Percentiles rank a stretch among this genome's conserved stretches.
Evolutionary conservation across 2,113 vertebrate genomes (phyloP).

Genomic region (Elachura formosa): DNA sequence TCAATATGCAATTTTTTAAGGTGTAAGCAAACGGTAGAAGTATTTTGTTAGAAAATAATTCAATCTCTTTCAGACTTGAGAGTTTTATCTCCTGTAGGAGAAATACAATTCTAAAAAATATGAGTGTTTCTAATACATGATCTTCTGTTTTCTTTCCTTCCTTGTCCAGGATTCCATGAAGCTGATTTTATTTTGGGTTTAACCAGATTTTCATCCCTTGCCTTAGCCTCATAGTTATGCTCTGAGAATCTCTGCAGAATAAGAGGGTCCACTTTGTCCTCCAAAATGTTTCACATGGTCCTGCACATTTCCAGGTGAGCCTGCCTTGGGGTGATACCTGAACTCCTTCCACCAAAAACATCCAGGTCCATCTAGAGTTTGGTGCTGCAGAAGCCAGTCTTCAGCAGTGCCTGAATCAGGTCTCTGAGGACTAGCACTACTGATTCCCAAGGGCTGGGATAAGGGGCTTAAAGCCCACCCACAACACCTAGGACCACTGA

Average conservation of each 20-base stretch:
- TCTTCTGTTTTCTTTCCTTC: not conserved
- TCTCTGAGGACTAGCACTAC: not conserved
- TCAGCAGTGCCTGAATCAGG: not conserved
- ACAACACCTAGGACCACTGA: too few relatives aligned
- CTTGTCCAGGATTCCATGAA: fast-evolving
- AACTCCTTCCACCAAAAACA: not conserved
- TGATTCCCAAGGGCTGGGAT: too few relatives aligned
- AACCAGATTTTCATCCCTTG: not conserved
- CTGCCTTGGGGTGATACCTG: not conserved
- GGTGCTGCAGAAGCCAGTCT: not conserved
- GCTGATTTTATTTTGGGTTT: not conserved
- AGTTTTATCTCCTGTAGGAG: not conserved
- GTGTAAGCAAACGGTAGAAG: not conserved
- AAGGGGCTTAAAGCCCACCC: too few relatives aligned
- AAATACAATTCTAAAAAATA: not conserved
- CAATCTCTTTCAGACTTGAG: not conserved
- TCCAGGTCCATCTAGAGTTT: not conserved
- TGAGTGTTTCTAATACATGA: fast-evolving
- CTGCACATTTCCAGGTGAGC: not conserved
- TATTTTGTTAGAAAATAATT: not conserved
- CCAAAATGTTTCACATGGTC: not conserved
- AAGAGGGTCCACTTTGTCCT: not conserved
- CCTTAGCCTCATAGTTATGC: not conserved
- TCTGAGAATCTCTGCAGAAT: not conserved
- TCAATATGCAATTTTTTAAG: not conserved